Evolutionary conservation across 1,140 invertebrate genomes (phyloP).

Genomic region (Zaprionus taronus): DNA sequence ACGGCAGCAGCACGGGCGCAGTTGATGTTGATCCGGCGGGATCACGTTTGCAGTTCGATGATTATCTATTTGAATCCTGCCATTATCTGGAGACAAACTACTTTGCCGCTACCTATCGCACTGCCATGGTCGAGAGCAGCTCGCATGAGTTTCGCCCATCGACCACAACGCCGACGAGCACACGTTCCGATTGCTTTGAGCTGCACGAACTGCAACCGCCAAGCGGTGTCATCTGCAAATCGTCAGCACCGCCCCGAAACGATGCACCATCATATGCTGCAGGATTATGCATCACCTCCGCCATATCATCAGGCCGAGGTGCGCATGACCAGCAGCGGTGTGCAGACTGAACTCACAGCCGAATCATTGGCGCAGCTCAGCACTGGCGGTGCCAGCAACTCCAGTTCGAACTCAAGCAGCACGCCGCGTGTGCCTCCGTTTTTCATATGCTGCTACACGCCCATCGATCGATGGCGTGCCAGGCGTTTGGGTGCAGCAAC

Average conservation of each 20-base stretch:
- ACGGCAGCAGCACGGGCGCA: neutral
- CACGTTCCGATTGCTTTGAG: conserved; percentile 75
- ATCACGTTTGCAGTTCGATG: conserved; percentile 75
- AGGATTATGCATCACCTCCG: conserved; percentile 6
- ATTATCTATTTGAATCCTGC: conserved; percentile 83
- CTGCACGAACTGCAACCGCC: conserved; percentile 73
- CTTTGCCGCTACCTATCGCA: conserved; percentile 83
- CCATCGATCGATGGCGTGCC: conserved; percentile 81
- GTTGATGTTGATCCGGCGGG: conserved; percentile 26
- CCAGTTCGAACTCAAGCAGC: conserved; percentile 26
- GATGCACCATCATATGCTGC: neutral
- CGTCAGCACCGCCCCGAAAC: conserved; percentile 51
- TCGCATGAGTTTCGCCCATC: conserved; percentile 82
- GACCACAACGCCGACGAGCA: conserved; percentile 69
- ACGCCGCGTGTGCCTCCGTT: conserved; percentile 63
- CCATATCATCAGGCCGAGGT: conserved; percentile 49
- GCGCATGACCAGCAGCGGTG: conserved; percentile 77
- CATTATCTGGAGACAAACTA: conserved; percentile 84
- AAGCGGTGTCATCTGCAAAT: conserved; percentile 78
- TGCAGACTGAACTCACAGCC: conserved; percentile 77
- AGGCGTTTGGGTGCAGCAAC: conserved; percentile 53
- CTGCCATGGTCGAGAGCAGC: conserved; percentile 84
- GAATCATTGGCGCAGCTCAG: conserved; percentile 70
- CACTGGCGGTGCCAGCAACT: conserved; percentile 40
- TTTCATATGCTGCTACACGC: conserved; percentile 83